Evolutionary conservation across 2,888 invertebrate species (phyloP), one percentile per base, ranked within the genome.

Genomic region (Polia nebulosa): DNA sequence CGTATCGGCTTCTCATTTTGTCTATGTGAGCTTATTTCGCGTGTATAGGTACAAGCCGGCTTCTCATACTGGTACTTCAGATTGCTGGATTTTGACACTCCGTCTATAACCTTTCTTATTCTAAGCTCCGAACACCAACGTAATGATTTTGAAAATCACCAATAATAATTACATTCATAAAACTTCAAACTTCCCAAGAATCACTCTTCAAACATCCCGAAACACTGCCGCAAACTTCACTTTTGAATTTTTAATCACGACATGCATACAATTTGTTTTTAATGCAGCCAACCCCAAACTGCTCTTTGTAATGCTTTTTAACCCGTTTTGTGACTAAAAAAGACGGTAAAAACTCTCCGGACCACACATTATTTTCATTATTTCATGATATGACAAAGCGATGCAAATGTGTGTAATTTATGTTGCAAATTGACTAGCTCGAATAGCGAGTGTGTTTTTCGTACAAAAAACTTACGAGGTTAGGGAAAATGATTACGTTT

Each of bases 381-480:
- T 61, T 70, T 69, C 34, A 55, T 36, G 3, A 65, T 68, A 79
- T 72, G 66, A 64, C 62, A 80, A 78, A 72, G 78, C 61, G 36
- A 82, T 82, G 76, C 70, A 72, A 81, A 81, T 72, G 57, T 63
- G 59, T 55, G 56, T 77, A 77, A 80, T 80, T 83, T 71, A 70
- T 66, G 68, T 70, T 76, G 66, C 61, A 85, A 85, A 85, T 81
- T 83, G 73, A 69, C 70, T 69, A 65, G 67, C 62, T 29, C 25
- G 36, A 61, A 63, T 25, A 57, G 34, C 22, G 29, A 5, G 47
- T 51, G 8, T 52, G 7, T 49, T 45, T 55, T 72, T 49, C 39
- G 32, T 51, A 27, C 20, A 41, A n/a, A 36, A 53, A 34, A 25
- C 34, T 57, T 47, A 25, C 74, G 25, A 34, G 27, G 32, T 59